Evolutionary conservation across 2,113 vertebrate genomes (phyloP).

Genomic region (Dromas ardeola): DNA sequence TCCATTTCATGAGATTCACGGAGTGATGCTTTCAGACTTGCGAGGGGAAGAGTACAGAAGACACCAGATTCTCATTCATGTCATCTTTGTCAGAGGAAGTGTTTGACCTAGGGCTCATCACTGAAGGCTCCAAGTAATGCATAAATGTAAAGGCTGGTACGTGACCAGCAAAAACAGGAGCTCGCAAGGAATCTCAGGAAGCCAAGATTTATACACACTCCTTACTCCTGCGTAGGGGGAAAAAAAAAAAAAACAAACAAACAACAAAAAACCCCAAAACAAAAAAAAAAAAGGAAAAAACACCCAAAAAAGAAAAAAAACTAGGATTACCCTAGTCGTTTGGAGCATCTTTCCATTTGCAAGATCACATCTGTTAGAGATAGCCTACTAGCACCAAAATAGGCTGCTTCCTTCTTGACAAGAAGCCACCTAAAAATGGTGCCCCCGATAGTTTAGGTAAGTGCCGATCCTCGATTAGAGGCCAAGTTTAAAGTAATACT

Average conservation of each 20-base stretch:
- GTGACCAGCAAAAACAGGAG: not conserved
- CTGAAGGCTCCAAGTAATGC: not conserved
- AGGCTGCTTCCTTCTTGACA: slow-evolving; percentile 46
- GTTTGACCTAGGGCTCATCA: not conserved
- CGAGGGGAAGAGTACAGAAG: not conserved
- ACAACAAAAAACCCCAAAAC: not conserved
- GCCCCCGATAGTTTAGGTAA: slow-evolving; percentile 57
- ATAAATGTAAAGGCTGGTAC: not conserved
- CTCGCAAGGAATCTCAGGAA: not conserved
- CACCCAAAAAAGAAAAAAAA: not conserved
- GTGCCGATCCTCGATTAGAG: slow-evolving; percentile 75
- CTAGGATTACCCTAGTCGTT: slow-evolving; percentile 70
- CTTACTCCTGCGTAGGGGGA: not conserved
- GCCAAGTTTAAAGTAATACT: slow-evolving; percentile 76
- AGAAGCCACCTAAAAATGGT: slow-evolving; percentile 55
- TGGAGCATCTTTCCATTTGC: slow-evolving; percentile 82
- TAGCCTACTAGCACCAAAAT: slow-evolving; percentile 59
- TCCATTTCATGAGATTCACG: not conserved
- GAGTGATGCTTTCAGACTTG: not conserved
- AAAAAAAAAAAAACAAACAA: not conserved
- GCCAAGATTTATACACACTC: not conserved
- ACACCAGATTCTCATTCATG: not conserved
- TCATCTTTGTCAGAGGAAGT: not conserved
- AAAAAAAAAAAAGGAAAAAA: not conserved
- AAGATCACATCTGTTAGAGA: slow-evolving; percentile 8